Evolutionary conservation across 2,113 vertebrate species (phyloP).

Genomic region (Zootoca vivipara): DNA sequence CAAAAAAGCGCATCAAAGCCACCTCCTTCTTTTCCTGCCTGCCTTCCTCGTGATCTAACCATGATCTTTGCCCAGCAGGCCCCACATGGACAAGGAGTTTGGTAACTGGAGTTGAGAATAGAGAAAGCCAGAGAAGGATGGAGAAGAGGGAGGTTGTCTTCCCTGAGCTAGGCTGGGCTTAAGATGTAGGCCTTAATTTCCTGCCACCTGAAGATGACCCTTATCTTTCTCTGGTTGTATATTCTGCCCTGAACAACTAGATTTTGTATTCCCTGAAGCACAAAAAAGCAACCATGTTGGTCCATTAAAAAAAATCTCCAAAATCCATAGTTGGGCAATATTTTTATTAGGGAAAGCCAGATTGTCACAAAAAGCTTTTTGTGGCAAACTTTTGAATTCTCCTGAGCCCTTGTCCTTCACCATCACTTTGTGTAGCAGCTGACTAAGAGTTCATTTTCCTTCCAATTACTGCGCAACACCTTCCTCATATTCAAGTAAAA

Average conservation of each 20-base stretch:
- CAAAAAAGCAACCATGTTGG: no score
- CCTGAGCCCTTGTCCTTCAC: not conserved
- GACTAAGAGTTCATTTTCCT: not conserved
- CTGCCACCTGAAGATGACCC: no score
- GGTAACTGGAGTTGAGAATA: not conserved
- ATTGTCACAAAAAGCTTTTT: no score
- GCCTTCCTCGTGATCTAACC: not conserved
- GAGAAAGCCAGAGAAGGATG: no score
- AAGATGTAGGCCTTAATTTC: no score
- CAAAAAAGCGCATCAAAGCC: not conserved
- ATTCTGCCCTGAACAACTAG: no score
- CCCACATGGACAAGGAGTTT: not conserved
- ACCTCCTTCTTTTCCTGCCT: not conserved
- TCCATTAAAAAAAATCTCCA: no score
- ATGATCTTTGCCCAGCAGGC: not conserved
- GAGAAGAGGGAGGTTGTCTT: not conserved
- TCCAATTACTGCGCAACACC: not conserved
- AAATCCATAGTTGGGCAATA: no score
- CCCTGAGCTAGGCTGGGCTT: not conserved
- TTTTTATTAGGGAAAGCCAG: no score
- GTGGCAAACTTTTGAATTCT: not conserved
- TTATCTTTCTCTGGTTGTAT: no score
- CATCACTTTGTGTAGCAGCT: not conserved
- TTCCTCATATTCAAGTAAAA: not conserved
- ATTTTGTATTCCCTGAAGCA: no score